A percentile compares a stretch with the other conserved stretches of the same genome.
These are phyloP conservation scores for Myiotriccus ornatus DNA, from an alignment of 2,797 vertebrate genomes.

Conservation along the genomic window DNA sequence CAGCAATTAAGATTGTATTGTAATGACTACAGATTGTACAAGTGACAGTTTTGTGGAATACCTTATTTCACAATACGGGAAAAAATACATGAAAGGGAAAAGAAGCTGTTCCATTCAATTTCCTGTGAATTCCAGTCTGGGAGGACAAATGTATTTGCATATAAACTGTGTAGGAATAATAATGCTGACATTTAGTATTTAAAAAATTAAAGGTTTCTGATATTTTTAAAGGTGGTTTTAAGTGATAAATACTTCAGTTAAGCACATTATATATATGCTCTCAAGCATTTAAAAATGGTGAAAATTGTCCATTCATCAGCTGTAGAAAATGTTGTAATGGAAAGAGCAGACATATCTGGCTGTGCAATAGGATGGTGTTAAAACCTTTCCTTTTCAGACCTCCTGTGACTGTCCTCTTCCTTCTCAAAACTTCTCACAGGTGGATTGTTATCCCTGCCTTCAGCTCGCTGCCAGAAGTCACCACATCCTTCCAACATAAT, in stretches of 20 bases:
- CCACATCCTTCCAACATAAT: not conserved
- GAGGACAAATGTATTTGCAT: not conserved
- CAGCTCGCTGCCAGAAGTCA: not conserved
- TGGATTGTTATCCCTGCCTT: not conserved
- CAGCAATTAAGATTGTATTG: not conserved
- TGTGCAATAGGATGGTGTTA: not conserved
- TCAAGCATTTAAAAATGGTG: not conserved
- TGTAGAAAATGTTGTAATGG: not conserved
- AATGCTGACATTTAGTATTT: not conserved
- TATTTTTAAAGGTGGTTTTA: conserved; percentile 20
- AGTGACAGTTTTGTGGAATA: not conserved
- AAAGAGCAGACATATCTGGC: not conserved
- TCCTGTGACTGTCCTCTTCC: not conserved
- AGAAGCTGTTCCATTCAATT: not conserved
- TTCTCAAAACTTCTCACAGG: not conserved
- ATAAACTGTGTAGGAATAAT: not conserved
- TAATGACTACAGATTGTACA: not conserved
- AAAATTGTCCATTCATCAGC: not conserved
- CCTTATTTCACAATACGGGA: not conserved
- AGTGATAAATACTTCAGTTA: conserved; percentile 15
- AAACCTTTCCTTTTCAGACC: not conserved
- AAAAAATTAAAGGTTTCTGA: not conserved
- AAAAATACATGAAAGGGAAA: not conserved
- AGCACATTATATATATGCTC: not conserved
- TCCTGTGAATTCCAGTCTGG: not conserved